Percentiles rank a stretch among this genome's conserved stretches.
These are phyloP conservation scores for Pterocles burchelli DNA, from an alignment of 2,113 vertebrate species.

Conservation along the genomic window DNA sequence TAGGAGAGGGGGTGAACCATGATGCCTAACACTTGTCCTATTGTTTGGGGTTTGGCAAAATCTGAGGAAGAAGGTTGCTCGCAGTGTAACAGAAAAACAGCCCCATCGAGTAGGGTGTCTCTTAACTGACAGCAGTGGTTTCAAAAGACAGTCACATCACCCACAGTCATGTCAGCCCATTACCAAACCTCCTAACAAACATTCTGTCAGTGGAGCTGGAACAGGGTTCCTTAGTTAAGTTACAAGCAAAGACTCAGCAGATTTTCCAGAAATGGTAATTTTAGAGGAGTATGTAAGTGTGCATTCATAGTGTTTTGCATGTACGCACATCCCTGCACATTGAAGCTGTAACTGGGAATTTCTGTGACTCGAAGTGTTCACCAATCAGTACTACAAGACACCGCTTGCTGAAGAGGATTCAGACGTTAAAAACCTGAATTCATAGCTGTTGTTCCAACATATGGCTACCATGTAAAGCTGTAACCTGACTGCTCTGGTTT, in stretches of 20 bases:
- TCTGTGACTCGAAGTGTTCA: not conserved
- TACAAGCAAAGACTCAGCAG: not conserved
- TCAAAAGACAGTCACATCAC: not conserved
- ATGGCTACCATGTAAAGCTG: not conserved
- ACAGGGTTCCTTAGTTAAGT: not conserved
- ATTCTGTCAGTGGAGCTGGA: not conserved
- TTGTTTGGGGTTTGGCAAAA: conserved; percentile 53
- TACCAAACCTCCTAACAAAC: not conserved
- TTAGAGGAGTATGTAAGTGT: not conserved
- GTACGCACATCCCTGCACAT: not conserved
- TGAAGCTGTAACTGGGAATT: not conserved
- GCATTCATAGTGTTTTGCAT: accelerated
- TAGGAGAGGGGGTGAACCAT: conserved; percentile 40
- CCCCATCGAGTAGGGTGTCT: not conserved
- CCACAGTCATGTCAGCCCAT: too few relatives aligned
- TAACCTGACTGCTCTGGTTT: not conserved
- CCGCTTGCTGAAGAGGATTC: not conserved
- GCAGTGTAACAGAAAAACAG: not conserved
- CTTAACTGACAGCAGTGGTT: not conserved
- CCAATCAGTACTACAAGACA: not conserved
- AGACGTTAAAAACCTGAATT: not conserved
- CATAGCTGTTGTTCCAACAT: not conserved
- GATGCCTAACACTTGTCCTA: conserved; percentile 61
- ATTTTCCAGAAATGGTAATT: not conserved
- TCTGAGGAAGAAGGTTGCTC: conserved; percentile 9